Percentiles rank a stretch among this genome's conserved stretches.
Evolutionary conservation across 2,797 vertebrate genomes (phyloP).

Genomic region (Xerus rutilus): DNA sequence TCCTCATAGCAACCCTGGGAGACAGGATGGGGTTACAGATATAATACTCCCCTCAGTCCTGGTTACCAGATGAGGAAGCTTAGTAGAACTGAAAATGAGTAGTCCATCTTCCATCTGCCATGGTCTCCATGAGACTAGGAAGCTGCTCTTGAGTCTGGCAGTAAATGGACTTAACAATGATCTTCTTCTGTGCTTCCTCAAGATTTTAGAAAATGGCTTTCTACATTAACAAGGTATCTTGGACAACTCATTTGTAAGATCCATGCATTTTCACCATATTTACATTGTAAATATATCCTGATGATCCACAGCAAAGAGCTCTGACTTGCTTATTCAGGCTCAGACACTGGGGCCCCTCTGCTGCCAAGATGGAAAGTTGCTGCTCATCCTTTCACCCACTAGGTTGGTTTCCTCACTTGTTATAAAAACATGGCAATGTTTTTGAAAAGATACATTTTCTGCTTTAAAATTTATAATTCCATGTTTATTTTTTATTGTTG

Average conservation of each 20-base stretch:
- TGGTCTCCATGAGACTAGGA: background rate
- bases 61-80: background rate
- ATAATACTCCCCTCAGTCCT: background rate
- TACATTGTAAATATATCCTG: background rate
- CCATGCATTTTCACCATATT: background rate
- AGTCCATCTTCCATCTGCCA: background rate
- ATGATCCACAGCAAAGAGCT: background rate
- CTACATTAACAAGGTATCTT: background rate
- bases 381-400: background rate
- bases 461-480: background rate
- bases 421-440: background rate
- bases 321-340: background rate
- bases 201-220: slow-evolving; percentile 12
- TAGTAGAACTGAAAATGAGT: background rate
- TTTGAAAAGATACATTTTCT: background rate
- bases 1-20: background rate
- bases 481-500: background rate
- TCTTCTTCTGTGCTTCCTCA: background rate
- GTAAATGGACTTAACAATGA: background rate
- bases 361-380: background rate
- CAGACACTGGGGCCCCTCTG: background rate
- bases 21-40: background rate
- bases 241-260: background rate
- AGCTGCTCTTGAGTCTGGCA: background rate
- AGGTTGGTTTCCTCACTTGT: background rate